A percentile compares a stretch with the other conserved stretches of the same genome.
phyloP scores from a whole-genome alignment of 2,113 vertebrate species.

The Ciconia maguari region DNA sequence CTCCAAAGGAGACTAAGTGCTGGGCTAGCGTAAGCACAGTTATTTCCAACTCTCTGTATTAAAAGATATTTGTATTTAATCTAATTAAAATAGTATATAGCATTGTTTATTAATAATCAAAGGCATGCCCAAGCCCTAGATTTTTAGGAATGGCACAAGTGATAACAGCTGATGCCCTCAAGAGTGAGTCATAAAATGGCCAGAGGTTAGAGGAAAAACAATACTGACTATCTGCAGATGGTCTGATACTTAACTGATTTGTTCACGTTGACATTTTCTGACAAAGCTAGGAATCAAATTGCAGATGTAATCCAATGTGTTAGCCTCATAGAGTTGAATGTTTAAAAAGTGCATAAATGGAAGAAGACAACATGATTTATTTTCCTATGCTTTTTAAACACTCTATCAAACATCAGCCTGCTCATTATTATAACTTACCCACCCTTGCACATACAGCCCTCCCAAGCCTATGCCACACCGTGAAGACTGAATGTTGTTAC shows the following conservation, averaged over 20 bases:
- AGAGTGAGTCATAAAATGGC: neutral
- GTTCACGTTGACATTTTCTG: neutral
- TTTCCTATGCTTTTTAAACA: neutral
- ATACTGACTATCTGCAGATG: neutral
- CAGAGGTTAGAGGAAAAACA: neutral
- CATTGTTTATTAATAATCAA: neutral
- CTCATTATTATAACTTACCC: neutral
- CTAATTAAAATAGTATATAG: neutral
- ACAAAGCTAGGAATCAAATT: neutral
- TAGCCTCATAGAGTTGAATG: neutral
- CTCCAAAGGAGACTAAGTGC: neutral
- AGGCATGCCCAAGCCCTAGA: neutral
- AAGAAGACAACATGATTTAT: neutral
- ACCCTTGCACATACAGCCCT: neutral
- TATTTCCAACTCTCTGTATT: neutral
- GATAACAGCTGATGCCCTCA: neutral
- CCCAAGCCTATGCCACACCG: neutral
- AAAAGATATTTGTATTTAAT: neutral
- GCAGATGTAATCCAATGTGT: neutral
- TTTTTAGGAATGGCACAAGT: neutral
- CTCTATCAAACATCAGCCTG: neutral
- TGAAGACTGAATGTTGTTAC: neutral
- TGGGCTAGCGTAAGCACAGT: neutral
- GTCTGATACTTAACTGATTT: neutral
- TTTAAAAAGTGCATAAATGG: neutral